Evolutionary conservation across 2,888 invertebrate species (phyloP).

Genomic region (Scrobipalpa atriplicella): DNA sequence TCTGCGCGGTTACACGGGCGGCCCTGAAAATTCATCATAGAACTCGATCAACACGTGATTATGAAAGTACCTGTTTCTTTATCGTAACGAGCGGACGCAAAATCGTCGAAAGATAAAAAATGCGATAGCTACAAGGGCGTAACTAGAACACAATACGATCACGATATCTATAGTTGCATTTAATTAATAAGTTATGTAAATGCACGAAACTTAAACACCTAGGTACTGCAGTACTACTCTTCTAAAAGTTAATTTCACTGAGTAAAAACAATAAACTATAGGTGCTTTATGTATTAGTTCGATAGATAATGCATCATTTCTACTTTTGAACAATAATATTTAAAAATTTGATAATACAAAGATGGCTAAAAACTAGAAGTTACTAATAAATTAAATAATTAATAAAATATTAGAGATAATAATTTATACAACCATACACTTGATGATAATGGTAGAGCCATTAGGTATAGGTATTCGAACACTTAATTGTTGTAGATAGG

Average conservation of each 20-base stretch:
- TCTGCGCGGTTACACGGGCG: slow-evolving; percentile 55
- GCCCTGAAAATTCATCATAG: slow-evolving; percentile 48
- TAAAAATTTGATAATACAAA: too few relatives aligned
- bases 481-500: not conserved
- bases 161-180: not conserved
- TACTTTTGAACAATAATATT: too few relatives aligned
- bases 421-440: slow-evolving; percentile 2
- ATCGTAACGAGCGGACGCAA: slow-evolving; percentile 70
- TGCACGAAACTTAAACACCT: too few relatives aligned
- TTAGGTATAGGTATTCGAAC: too few relatives aligned
- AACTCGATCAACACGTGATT: slow-evolving; percentile 58
- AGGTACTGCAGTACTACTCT: too few relatives aligned
- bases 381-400: not conserved
- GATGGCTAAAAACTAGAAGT: too few relatives aligned
- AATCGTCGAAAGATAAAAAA: slow-evolving; percentile 69
- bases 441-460: not conserved
- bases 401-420: not conserved
- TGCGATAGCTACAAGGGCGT: slow-evolving; percentile 70
- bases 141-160: slow-evolving; percentile 43
- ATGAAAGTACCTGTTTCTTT: slow-evolving; percentile 55
- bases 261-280: too few relatives aligned
- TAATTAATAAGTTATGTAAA: not conserved
- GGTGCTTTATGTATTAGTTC: too few relatives aligned
- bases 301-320: too few relatives aligned
- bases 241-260: too few relatives aligned